Conservation (phyloP, 2,797 vertebrate genomes). For the Scarus forsteni region DNA sequence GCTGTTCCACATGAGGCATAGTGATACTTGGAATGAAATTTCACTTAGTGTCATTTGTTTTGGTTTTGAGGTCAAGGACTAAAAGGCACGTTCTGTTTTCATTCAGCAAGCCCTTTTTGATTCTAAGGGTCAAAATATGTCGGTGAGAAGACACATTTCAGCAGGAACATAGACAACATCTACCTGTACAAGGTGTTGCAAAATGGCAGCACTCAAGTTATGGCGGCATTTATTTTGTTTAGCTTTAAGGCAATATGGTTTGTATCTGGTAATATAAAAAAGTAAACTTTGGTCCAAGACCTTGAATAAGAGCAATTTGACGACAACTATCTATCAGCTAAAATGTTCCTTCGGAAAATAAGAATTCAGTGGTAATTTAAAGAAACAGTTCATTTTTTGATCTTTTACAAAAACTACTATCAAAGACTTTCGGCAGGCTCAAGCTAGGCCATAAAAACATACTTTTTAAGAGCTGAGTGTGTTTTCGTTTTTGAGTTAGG, state of each 20-base stretch:
- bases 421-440: constrained; percentile 24
- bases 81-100: constrained; percentile 71
- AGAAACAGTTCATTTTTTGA: constrained; percentile 6
- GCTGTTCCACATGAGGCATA: constrained; percentile 7
- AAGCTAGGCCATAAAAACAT: constrained; percentile 17
- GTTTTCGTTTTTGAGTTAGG: constrained; percentile 23
- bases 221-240: constrained; percentile 38
- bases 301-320: constrained; percentile 52
- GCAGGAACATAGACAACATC: constrained; percentile 35
- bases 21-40: constrained; percentile 56
- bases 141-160: constrained; percentile 25
- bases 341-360: constrained; percentile 36
- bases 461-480: constrained; percentile 58
- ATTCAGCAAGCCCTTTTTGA: constrained; percentile 29
- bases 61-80: constrained; percentile 33
- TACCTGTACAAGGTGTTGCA: constrained; percentile 40
- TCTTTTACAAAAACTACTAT: constrained; percentile 6
- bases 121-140: constrained; percentile 16
- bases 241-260: constrained; percentile 73
- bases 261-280: constrained; percentile 54
- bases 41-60: constrained; percentile 30
- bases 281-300: constrained; percentile 79
- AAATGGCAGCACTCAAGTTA: constrained; percentile 35
- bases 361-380: constrained; percentile 12
- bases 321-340: constrained; percentile 4